These are phyloP conservation scores for Equus przewalskii DNA, from an alignment of 2,113 vertebrate species.

Conservation along the genomic window DNA sequence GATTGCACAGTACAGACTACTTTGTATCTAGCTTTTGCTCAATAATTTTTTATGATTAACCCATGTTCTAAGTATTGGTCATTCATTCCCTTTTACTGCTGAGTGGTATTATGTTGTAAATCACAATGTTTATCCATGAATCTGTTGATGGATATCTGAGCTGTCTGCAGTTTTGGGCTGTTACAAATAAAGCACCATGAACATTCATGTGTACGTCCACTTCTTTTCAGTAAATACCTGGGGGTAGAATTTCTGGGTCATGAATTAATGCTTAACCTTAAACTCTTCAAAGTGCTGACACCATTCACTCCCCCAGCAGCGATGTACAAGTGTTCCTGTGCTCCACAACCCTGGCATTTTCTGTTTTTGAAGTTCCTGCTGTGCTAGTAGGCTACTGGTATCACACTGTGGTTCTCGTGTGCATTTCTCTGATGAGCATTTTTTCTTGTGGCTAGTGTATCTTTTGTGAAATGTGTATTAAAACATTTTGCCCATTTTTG, in stretches of 20 bases:
- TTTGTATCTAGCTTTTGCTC: neutral
- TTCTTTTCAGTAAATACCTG: conserved; percentile 37
- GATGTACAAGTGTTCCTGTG: neutral
- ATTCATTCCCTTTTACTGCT: neutral
- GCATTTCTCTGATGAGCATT: neutral
- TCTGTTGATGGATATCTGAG: neutral
- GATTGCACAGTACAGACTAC: neutral
- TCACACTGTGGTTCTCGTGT: conserved; percentile 30
- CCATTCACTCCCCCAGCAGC: neutral
- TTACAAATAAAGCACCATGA: neutral
- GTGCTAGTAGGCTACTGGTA: neutral
- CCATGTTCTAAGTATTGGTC: neutral
- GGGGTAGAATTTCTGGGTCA: neutral
- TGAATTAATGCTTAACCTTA: neutral
- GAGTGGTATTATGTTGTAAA: neutral
- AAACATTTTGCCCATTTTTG: neutral
- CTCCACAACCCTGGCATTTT: neutral
- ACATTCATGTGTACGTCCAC: neutral
- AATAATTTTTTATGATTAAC: neutral
- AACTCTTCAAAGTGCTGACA: neutral
- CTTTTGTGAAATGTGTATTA: neutral
- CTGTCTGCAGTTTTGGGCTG: neutral
- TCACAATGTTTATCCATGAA: neutral
- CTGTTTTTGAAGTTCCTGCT: neutral
- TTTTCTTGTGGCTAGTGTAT: neutral